Base-by-base conservation (phyloP, 2,888 invertebrate species). In the Leptopterna dolabrata region DNA sequence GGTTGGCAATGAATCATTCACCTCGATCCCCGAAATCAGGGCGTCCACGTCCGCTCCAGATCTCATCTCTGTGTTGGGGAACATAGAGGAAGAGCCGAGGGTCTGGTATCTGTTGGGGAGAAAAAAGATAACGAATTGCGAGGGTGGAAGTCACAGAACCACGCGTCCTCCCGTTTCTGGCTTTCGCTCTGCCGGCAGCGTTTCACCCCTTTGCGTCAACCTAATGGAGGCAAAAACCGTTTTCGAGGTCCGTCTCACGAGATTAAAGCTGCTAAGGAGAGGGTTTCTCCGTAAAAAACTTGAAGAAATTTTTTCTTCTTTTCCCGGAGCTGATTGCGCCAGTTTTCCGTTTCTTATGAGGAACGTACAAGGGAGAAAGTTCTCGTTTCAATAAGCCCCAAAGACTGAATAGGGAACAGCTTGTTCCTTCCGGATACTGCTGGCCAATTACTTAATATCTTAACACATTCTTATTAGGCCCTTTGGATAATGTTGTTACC, bases 191-290 rank as follows among this genome's bases (percentile, higher is more conserved):
- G 19, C 63, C 19, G n/a, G 7, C n/a, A 14, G n/a, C 51, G 16
- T 14, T 16, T 9, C 51, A 51, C 51, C 51, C 45, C n/a, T n/a
- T 51, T 51, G 51, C 51, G 51, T 51, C 63, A 63, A 63, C 63
- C 63, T 63, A 63, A 63, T 63, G 63, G 63, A 24, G 63, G 63
- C 63, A 63, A 63, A 63, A 63, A 63, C 63, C 24, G 63, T n/a
- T 63, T 63, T 63, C 63, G 63, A 63, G 63, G 63, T 63, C 63
- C 63, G 63, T 63, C 63, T 63, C 63, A 63, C 63, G 63, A 63
- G 63, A 63, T 63, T 63, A 63, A 63, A 63, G 24, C 63, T 24
- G 63, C 63, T 24, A n/a, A n/a, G n/a, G 19, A 63, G 63, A 27
- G 63, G 63, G 51, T 51, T 51, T 51, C n/a, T 13, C 24, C 63